Evolutionary conservation across 1,140 invertebrate genomes (phyloP).

Genomic region (Pseudobourletiella spinata): DNA sequence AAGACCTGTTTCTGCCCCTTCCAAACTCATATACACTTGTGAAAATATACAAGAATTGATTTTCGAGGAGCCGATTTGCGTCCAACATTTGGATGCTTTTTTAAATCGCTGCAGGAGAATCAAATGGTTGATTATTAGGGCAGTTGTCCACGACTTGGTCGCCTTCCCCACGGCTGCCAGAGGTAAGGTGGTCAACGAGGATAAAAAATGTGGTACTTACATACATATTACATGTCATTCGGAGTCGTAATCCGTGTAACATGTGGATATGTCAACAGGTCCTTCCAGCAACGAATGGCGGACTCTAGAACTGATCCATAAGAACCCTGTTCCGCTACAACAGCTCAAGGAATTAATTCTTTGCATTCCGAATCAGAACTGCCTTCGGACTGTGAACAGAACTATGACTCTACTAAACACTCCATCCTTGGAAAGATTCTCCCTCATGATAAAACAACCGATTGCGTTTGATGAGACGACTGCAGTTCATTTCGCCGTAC

Average conservation of each 20-base stretch:
- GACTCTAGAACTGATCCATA: conserved; percentile 10
- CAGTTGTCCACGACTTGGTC: not conserved
- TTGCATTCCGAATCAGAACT: not conserved
- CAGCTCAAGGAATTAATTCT: conserved; percentile 5
- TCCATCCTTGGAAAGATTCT: conserved; percentile 2
- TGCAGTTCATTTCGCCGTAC: conserved; percentile 11
- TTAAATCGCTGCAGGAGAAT: conserved; percentile 9
- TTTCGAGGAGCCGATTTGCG: conserved; percentile 6
- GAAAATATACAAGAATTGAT: conserved; percentile 10
- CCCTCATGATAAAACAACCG: not conserved
- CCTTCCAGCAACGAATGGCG: conserved; percentile 13
- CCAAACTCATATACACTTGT: conserved; percentile 12
- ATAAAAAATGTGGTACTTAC: no score
- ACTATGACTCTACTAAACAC: conserved; percentile 2
- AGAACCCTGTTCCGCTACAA: not conserved
- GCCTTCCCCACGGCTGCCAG: not conserved
- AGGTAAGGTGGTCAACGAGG: no score
- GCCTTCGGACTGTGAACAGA: not conserved
- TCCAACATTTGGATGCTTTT: conserved; percentile 19
- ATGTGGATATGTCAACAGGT: no score
- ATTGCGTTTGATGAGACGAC: not conserved
- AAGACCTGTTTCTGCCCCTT: not conserved
- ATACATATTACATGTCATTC: no score
- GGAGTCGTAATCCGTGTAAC: no score
- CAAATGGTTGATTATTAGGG: conserved; percentile 2